phyloP scores from a whole-genome alignment of 2,797 vertebrate genomes.

The Anguilla megastoma region DNA sequence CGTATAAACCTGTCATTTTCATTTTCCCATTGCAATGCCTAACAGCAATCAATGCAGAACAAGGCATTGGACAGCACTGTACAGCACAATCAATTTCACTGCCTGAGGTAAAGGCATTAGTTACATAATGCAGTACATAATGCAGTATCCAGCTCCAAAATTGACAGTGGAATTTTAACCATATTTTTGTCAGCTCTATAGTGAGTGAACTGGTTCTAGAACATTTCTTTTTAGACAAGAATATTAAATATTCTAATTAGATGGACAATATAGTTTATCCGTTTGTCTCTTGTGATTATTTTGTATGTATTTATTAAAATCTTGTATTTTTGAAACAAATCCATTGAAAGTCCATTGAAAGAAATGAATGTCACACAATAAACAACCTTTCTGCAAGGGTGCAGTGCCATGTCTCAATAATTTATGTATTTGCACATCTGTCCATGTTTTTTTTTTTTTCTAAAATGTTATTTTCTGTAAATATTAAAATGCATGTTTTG shows the following conservation, averaged over 20 bases:
- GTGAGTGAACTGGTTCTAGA: neutral
- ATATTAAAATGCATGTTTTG: neutral
- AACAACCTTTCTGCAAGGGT: neutral
- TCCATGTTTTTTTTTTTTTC: neutral
- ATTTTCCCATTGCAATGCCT: neutral
- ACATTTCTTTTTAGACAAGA: neutral
- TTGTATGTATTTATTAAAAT: neutral
- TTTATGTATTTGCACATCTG: no score
- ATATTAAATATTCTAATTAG: neutral
- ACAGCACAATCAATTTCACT: slow-evolving; percentile 8
- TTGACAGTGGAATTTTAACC: neutral
- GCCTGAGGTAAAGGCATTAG: neutral
- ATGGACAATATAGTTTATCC: neutral
- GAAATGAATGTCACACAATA: neutral
- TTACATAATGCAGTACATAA: neutral
- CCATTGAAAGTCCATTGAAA: neutral
- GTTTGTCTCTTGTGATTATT: neutral
- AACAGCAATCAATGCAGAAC: neutral
- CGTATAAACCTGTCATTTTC: neutral
- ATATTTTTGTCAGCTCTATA: neutral
- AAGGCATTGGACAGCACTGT: neutral
- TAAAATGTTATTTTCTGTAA: neutral
- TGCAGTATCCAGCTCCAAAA: neutral
- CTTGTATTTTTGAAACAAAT: neutral
- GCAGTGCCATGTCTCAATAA: neutral